Percentiles rank a stretch among this genome's conserved stretches.
These are phyloP conservation scores for Tapirus indicus DNA, from an alignment of 2,797 vertebrate genomes.

Conservation along the genomic window DNA sequence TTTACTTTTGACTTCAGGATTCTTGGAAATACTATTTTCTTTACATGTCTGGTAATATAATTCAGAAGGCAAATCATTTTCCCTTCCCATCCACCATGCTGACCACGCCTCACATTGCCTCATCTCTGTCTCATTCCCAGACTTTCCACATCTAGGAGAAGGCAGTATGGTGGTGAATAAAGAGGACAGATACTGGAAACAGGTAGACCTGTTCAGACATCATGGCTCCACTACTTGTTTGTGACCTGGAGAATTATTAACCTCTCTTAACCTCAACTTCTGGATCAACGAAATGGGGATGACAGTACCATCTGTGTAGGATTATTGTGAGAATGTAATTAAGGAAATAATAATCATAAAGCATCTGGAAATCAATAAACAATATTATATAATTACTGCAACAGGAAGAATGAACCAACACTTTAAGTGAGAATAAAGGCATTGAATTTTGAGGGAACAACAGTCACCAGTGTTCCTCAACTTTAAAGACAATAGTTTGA, in stretches of 20 bases:
- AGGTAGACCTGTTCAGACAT: too few relatives aligned
- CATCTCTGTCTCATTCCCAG: neutral
- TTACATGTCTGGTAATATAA: conserved; percentile 56
- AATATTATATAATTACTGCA: neutral
- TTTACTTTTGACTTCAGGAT: conserved; percentile 60
- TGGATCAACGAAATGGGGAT: neutral
- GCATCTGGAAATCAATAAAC: neutral
- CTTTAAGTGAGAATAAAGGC: neutral
- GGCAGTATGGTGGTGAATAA: neutral
- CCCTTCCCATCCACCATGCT: neutral
- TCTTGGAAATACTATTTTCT: conserved; percentile 71
- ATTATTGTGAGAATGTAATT: neutral
- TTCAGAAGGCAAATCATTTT: conserved; percentile 49
- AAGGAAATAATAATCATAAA: neutral
- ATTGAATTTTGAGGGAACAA: neutral
- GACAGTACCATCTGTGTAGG: neutral
- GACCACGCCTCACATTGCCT: neutral
- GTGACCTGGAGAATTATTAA: neutral
- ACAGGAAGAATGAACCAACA: neutral
- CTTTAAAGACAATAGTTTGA: neutral
- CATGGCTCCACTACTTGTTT: neutral
- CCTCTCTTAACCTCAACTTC: neutral
- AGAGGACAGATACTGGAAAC: neutral
- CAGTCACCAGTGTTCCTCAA: neutral
- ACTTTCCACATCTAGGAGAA: neutral